phyloP scores from a whole-genome alignment of 53 echinoderm and acorn worm genomes.

The Echinarachnius parma region DNA sequence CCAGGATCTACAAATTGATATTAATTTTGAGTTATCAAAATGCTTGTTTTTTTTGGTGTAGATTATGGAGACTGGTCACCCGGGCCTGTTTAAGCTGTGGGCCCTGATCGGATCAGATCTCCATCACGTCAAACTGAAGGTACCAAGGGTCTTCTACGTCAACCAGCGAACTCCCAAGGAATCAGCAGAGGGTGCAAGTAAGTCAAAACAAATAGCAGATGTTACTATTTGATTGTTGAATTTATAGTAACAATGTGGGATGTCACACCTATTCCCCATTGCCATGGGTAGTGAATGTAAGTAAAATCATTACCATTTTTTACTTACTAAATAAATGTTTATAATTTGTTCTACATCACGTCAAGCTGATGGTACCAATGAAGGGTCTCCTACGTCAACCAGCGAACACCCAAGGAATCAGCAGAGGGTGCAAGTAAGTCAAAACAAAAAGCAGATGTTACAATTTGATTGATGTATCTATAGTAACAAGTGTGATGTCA shows the following conservation, averaged over 20 bases:
- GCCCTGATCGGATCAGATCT: conserved; percentile 88
- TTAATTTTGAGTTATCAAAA: neutral
- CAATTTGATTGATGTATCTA: too few species aligned
- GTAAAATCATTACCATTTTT: too few species aligned
- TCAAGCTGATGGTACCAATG: conserved; percentile 89
- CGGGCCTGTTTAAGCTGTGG: conserved; percentile 86
- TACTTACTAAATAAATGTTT: too few species aligned
- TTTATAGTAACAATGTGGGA: too few species aligned
- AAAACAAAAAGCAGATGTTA: too few species aligned
- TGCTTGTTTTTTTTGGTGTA: conserved; percentile 4
- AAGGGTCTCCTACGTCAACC: conserved; percentile 94
- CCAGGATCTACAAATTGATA: too few species aligned
- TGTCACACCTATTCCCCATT: too few species aligned
- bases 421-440: conserved; percentile 92
- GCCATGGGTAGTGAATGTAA: too few species aligned
- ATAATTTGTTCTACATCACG: too few species aligned
- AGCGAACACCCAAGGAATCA: conserved; percentile 76
- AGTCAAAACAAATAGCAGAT: too few species aligned
- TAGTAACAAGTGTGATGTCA: too few species aligned
- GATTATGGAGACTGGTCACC: conserved; percentile 80
- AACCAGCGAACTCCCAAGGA: conserved; percentile 92
- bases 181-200: conserved; percentile 82
- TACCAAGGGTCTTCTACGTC: conserved; percentile 90
- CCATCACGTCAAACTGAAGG: conserved; percentile 81
- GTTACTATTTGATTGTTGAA: too few species aligned